A percentile compares a stretch with the other conserved stretches of the same genome.
Conservation (phyloP, 2,797 vertebrate genomes). For the Phyllotis vaccarum region DNA sequence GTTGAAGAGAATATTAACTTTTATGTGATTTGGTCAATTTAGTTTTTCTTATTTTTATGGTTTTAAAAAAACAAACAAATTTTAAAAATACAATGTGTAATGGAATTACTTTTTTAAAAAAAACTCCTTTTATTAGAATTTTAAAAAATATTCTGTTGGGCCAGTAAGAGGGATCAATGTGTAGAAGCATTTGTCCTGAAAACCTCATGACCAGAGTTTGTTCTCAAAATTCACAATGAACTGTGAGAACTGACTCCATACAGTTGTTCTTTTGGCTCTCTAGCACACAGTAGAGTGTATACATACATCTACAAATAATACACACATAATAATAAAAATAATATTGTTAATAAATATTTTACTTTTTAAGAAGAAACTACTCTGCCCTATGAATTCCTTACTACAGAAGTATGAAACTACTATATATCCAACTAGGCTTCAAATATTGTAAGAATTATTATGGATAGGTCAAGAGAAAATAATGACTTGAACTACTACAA, state of each 20-base stretch:
- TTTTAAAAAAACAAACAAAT: not conserved
- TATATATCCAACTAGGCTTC: not conserved
- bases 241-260: not conserved
- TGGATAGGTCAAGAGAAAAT: not conserved
- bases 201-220: not conserved
- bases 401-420: not conserved
- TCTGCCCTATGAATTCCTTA: not conserved
- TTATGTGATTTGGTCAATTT: conserved; percentile 17
- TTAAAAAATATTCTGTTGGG: not conserved
- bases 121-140: not conserved
- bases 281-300: not conserved
- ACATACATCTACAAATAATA: not conserved
- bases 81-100: not conserved
- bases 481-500: not conserved
- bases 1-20: not conserved
- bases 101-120: conserved; percentile 10
- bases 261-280: not conserved
- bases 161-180: too few species aligned
- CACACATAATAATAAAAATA: not conserved
- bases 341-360: not conserved
- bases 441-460: not conserved
- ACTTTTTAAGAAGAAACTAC: too few species aligned
- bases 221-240: not conserved
- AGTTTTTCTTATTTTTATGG: not conserved
- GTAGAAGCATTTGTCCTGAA: not conserved